A percentile compares a stretch with the other conserved stretches of the same genome.
Evolutionary conservation across 2,113 vertebrate species (phyloP).

Genomic region (Mustelus asterias): DNA sequence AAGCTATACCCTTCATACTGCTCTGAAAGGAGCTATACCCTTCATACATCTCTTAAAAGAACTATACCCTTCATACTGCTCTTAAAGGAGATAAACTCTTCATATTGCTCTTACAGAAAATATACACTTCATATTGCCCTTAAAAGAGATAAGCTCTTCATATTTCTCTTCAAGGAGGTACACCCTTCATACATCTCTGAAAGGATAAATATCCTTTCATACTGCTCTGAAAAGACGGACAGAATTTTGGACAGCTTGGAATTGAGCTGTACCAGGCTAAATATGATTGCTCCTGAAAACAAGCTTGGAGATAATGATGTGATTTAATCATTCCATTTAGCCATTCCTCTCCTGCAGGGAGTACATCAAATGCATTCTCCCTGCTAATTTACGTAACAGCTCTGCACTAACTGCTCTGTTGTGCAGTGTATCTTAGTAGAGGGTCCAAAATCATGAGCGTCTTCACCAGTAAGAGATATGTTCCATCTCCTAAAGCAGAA

Average conservation of each 20-base stretch:
- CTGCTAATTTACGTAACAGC: neutral
- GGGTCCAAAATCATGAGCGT: too few relatives aligned
- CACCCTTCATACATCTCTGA: neutral
- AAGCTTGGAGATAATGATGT: neutral
- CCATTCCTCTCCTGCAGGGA: neutral
- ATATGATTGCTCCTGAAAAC: neutral
- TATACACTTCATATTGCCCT: neutral
- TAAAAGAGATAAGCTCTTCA: neutral
- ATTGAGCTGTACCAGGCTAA: neutral
- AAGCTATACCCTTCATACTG: neutral
- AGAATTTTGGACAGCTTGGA: neutral
- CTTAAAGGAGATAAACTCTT: neutral
- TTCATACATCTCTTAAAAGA: neutral
- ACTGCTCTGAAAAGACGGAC: too few relatives aligned
- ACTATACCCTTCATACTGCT: neutral
- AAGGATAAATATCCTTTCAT: too few relatives aligned
- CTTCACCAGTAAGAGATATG: neutral
- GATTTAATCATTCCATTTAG: neutral
- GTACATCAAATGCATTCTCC: neutral
- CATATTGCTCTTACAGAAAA: neutral
- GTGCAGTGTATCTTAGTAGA: too few relatives aligned
- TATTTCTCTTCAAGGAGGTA: neutral
- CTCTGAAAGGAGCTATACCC: neutral
- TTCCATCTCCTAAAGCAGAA: neutral
- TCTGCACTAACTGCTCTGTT: neutral